phyloP scores from a whole-genome alignment of 2,113 vertebrate genomes.

The Nibea albiflora region DNA sequence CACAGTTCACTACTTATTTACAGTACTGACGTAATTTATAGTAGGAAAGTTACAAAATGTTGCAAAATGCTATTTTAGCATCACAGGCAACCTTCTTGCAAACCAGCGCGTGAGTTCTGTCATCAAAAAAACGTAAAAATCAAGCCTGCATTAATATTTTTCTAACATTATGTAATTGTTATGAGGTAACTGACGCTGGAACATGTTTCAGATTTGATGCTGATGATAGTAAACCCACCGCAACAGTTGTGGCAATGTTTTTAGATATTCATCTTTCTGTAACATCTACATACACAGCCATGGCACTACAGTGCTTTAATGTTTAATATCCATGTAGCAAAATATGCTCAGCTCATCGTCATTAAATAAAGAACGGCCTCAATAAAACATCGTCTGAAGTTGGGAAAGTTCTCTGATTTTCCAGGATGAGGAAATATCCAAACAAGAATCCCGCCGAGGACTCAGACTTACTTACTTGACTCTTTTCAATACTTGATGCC shows the following conservation, averaged over 20 bases:
- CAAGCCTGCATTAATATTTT: neutral
- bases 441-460: neutral
- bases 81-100: too few relatives aligned
- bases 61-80: neutral
- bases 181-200: neutral
- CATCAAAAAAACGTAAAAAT: neutral
- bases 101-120: neutral
- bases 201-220: neutral
- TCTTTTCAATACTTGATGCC: neutral
- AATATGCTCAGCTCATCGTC: neutral
- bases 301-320: neutral
- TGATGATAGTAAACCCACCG: too few relatives aligned
- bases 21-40: too few relatives aligned
- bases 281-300: neutral
- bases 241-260: neutral
- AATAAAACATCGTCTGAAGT: neutral
- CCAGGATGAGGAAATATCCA: neutral
- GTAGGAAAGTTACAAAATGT: too few relatives aligned
- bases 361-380: neutral
- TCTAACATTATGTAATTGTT: neutral
- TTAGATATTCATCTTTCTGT: neutral
- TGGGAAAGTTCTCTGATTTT: neutral
- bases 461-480: too few relatives aligned
- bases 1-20: too few relatives aligned
- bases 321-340: neutral